Evolutionary conservation across 2,797 vertebrate species (phyloP), one percentile per base, ranked within the genome.

Genomic region (Eurystomus glaucurus): DNA sequence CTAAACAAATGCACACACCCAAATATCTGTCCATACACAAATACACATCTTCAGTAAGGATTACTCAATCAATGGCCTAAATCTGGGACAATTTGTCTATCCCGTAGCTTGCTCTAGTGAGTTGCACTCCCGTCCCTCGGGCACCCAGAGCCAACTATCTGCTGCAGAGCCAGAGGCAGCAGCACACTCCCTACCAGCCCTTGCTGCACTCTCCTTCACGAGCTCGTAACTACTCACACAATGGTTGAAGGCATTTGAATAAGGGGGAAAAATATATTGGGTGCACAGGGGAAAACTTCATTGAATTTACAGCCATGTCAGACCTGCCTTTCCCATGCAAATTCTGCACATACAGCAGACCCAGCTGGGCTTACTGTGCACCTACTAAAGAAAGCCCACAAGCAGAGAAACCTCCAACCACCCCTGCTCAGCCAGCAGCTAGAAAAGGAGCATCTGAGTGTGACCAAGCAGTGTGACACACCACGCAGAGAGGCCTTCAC

Each of bases 1-100:
- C 58, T 70, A 85, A 55, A 82, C 51, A 87, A 85, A 50, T 7
- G 14, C 57, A 87, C 85, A 85, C 57, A 21, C 64, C 51, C 90
- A 83, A 77, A 43, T 79, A 87, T 76, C 74, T 74, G 25, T 80
- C 48, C 20, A 29, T 85, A 80, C 50, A 61, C 22, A 92, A 94
- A 68, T 43, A 50, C 68, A 51, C 60, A 80, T 81, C 71, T 80
- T 85, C 91, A 85, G 43, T 74, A 20, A n/a, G 66, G 58, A 92
- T 94, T 96, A 76, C 84, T 74, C 88, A 94, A 96, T 39, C 77
- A 82, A 58, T 87, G 70, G 54, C 51, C 94, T 79, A 85, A 89
- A 84, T 87, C 70, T 74, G 66, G 81, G 84, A 91, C 48, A 93
- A 70, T 95, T 82, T 84, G n/a, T 89, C 58, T 85, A 69, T 74